Evolutionary conservation across 2,797 vertebrate genomes (phyloP).

Genomic region (Channallabes apus): DNA sequence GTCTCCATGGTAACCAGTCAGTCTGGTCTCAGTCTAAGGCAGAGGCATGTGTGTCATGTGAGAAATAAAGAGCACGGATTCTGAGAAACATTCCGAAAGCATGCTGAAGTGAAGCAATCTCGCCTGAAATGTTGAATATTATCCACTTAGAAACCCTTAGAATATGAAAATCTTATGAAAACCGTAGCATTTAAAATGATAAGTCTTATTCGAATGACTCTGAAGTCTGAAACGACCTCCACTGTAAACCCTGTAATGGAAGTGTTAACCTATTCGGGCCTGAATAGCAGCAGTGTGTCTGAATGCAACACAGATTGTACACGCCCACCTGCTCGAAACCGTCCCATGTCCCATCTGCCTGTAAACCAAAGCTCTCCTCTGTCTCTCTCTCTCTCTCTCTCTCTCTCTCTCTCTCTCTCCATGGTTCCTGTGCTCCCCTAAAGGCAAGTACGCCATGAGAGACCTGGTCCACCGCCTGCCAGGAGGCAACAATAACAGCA

Average conservation of each 20-base stretch:
- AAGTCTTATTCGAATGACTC: not conserved
- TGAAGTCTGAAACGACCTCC: constrained; percentile 19
- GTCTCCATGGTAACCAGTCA: constrained; percentile 71
- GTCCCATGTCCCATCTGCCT: constrained; percentile 19
- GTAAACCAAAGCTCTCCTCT: not conserved
- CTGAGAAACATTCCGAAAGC: constrained; percentile 22
- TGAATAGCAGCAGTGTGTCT: constrained; percentile 34
- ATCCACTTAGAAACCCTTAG: not conserved
- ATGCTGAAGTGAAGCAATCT: constrained; percentile 16
- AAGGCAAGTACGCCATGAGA: constrained; percentile 98
- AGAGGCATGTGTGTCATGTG: constrained; percentile 35
- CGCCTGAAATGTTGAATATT: constrained; percentile 10
- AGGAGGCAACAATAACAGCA: constrained; percentile 86
- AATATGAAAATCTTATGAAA: not conserved
- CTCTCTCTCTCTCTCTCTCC: not conserved
- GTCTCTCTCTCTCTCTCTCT: constrained; percentile 8
- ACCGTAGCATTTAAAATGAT: not conserved
- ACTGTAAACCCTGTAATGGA: constrained; percentile 15
- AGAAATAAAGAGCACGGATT: constrained; percentile 28
- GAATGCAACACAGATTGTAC: constrained; percentile 18
- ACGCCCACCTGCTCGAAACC: constrained; percentile 10
- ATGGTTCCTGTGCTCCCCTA: constrained; percentile 44
- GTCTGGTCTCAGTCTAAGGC: constrained; percentile 30
- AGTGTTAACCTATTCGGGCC: constrained; percentile 22
- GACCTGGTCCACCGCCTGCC: constrained; percentile 96